phyloP scores from a whole-genome alignment of 1,140 invertebrate genomes.

The Dysdera silvatica region DNA sequence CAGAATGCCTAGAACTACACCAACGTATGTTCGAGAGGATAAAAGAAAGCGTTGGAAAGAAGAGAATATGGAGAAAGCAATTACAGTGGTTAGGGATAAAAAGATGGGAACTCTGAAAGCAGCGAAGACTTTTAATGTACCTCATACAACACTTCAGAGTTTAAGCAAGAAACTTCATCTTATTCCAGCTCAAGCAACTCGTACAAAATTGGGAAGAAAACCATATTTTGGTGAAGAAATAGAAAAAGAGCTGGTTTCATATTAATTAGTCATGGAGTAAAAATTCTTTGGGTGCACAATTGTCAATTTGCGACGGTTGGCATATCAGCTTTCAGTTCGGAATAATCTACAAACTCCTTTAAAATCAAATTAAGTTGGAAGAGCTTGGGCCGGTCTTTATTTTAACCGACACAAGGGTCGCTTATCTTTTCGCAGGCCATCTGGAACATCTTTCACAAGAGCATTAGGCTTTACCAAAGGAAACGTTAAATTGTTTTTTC shows the following conservation, averaged over 20 bases:
- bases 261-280: background rate
- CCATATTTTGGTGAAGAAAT: background rate
- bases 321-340: background rate
- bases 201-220: background rate
- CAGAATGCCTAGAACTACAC: too few species aligned
- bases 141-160: background rate
- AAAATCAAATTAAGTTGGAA: background rate
- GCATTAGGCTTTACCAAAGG: constrained; percentile 5
- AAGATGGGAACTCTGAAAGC: background rate
- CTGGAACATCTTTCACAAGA: background rate
- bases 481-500: constrained; percentile 20
- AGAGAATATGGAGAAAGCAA: background rate
- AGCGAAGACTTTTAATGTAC: background rate
- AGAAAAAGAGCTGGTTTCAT: background rate
- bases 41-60: too few species aligned
- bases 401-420: background rate
- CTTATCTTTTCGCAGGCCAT: background rate
- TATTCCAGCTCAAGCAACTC: background rate
- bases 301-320: background rate
- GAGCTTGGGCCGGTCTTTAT: background rate
- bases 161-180: background rate
- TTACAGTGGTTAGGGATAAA: background rate
- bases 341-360: background rate
- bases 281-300: background rate
- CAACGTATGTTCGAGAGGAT: too few species aligned